phyloP scores from a whole-genome alignment of 2,113 vertebrate genomes.

The Herpetotheres cachinnans region DNA sequence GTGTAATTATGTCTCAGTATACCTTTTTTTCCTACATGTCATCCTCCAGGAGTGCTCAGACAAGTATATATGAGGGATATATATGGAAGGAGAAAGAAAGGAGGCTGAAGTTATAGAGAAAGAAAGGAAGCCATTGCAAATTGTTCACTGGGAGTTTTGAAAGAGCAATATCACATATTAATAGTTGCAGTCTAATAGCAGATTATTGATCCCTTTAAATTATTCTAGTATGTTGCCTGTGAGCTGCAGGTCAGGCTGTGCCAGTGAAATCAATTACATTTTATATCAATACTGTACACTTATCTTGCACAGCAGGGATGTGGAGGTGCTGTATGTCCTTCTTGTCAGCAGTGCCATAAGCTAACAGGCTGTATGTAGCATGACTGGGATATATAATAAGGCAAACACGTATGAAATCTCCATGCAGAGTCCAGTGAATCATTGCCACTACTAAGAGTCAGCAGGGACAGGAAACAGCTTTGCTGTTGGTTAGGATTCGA shows the following conservation, averaged over 20 bases:
- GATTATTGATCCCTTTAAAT: background rate
- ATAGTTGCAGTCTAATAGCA: background rate
- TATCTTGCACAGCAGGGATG: background rate
- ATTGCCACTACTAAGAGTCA: background rate
- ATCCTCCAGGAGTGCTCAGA: conserved; percentile 15
- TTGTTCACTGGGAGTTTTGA: background rate
- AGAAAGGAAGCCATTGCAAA: conserved; percentile 36
- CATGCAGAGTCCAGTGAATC: background rate
- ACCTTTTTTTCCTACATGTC: conserved; percentile 22
- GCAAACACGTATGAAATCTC: background rate
- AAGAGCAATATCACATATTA: background rate
- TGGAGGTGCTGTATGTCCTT: background rate
- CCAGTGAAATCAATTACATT: conserved; percentile 22
- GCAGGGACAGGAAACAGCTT: background rate
- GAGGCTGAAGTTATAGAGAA: background rate
- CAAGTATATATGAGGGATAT: background rate
- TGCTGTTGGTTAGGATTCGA: background rate
- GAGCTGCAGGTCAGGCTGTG: background rate
- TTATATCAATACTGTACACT: background rate
- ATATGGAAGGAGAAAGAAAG: conserved; percentile 25
- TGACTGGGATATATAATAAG: background rate
- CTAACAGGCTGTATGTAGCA: background rate
- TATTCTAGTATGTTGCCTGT: background rate
- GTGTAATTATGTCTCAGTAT: conserved; percentile 33
- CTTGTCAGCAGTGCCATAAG: background rate